Evolutionary conservation across 2,888 invertebrate genomes (phyloP).

Genomic region (Archaeoteleia sp.): DNA sequence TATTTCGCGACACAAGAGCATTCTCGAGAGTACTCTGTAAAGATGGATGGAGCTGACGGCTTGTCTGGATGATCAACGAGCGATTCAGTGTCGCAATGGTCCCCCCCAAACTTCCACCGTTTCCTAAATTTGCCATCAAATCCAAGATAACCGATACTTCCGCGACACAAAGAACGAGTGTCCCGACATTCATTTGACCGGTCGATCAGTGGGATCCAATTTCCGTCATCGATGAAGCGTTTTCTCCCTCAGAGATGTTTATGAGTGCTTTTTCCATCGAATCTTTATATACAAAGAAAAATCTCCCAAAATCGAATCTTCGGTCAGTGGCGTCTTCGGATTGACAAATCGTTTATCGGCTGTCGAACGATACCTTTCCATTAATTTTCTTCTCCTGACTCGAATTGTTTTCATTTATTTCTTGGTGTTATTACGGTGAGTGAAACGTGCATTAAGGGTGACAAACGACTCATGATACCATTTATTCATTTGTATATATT

Average conservation of each 20-base stretch:
- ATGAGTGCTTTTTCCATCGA: constrained; percentile 12
- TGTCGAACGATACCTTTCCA: constrained; percentile 15
- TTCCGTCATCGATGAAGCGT: constrained; percentile 26
- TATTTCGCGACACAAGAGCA: constrained; percentile 26
- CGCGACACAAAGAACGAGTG: constrained; percentile 31
- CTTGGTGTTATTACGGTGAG: not conserved
- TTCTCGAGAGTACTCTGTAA: constrained; percentile 28
- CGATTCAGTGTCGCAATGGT: constrained; percentile 21
- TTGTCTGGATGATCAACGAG: constrained; percentile 26
- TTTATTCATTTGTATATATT: constrained; percentile 25
- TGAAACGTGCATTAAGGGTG: constrained; percentile 12
- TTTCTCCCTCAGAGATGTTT: constrained; percentile 24
- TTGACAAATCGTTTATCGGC: constrained; percentile 25
- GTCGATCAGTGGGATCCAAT: constrained; percentile 28
- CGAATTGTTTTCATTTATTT: constrained; percentile 23
- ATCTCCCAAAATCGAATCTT: constrained; percentile 9
- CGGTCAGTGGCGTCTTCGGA: not conserved
- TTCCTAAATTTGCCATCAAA: constrained; percentile 10
- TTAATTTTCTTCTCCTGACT: constrained; percentile 6
- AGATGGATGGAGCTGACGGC: constrained; percentile 24
- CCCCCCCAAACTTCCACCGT: constrained; percentile 4
- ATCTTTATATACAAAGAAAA: constrained; percentile 21
- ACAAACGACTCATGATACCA: constrained; percentile 11
- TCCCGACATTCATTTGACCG: constrained; percentile 26
- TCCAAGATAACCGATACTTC: constrained; percentile 27